phyloP scores from a whole-genome alignment of 2,113 vertebrate genomes.

The Cebus imitator region DNA sequence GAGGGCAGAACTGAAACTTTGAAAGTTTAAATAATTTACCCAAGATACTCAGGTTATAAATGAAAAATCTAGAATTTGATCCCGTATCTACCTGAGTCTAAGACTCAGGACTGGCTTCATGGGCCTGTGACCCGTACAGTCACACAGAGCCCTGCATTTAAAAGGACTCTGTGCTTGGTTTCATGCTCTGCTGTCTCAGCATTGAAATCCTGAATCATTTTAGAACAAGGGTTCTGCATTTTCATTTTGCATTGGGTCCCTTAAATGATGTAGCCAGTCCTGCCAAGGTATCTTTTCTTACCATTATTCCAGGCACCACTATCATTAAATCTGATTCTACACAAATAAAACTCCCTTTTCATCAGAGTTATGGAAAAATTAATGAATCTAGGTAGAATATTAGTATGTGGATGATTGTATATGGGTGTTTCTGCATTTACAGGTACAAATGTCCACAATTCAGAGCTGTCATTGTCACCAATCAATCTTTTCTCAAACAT shows the following conservation, averaged over 20 bases:
- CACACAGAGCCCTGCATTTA: not conserved
- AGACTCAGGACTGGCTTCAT: not conserved
- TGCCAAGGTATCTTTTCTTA: not conserved
- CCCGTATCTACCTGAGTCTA: not conserved
- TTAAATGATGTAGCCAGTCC: not conserved
- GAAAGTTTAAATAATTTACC: not conserved
- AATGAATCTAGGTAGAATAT: not conserved
- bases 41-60: not conserved
- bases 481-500: not conserved
- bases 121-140: not conserved
- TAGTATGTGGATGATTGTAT: not conserved
- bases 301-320: not conserved
- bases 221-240: not conserved
- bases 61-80: not conserved
- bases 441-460: not conserved
- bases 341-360: not conserved
- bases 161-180: not conserved
- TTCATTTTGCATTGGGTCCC: not conserved
- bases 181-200: not conserved
- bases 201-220: not conserved
- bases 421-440: not conserved
- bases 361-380: conserved; percentile 30
- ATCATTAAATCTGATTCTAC: not conserved
- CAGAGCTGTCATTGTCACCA: not conserved
- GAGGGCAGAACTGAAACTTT: conserved; percentile 3